phyloP scores from a whole-genome alignment of 2,888 invertebrate species.

The Caenorhabditis macrosperma region DNA sequence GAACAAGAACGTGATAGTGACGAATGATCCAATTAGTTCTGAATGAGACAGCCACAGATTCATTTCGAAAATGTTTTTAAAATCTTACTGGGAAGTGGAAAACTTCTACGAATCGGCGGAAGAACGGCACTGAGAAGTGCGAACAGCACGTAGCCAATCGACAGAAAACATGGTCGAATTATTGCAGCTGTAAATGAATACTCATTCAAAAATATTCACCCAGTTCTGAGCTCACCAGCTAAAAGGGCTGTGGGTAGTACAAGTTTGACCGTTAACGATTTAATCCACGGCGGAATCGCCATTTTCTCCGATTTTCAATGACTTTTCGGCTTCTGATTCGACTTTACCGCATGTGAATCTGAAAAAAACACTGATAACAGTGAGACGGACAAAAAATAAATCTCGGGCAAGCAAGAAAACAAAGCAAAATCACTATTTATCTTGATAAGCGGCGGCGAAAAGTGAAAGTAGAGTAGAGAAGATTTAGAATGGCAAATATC shows the following conservation, averaged over 20 bases:
- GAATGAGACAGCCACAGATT: not conserved
- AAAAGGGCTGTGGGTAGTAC: constrained; percentile 65
- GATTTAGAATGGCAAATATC: not conserved
- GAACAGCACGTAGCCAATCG: constrained; percentile 74
- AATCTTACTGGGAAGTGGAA: constrained; percentile 70
- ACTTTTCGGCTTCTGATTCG: constrained; percentile 5
- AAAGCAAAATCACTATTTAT: not conserved
- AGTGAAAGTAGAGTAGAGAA: not conserved
- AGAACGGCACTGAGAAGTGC: constrained; percentile 72
- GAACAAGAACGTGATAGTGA: constrained; percentile 48
- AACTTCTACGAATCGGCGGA: constrained; percentile 63
- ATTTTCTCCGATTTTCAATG: constrained; percentile 14
- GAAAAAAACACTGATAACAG: not conserved
- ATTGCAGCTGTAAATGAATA: constrained; percentile 65
- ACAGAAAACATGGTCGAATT: constrained; percentile 75
- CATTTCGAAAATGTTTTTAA: not conserved
- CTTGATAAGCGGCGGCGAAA: not conserved
- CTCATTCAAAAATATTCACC: not conserved
- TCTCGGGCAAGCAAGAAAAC: not conserved
- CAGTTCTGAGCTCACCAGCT: constrained; percentile 45
- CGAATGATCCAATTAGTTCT: constrained; percentile 45
- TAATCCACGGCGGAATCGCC: constrained; percentile 59
- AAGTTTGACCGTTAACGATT: constrained; percentile 50
- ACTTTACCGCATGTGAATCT: constrained; percentile 46
- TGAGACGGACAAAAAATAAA: not conserved